Evolutionary conservation across 2,113 vertebrate genomes (phyloP).

Genomic region (Phaethon lepturus): DNA sequence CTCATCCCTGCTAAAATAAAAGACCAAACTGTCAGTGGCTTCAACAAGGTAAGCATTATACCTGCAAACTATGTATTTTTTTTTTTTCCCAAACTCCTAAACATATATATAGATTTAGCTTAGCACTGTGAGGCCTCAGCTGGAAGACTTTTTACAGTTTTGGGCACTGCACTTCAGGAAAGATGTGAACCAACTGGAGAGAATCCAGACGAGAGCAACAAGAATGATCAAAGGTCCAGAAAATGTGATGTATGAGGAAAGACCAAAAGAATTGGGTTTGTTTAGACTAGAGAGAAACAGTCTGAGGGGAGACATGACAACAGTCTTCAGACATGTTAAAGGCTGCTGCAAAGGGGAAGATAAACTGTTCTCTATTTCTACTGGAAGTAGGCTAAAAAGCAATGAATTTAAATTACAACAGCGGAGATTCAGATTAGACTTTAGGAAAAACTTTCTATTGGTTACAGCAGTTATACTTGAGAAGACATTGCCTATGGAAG

Average conservation of each 20-base stretch:
- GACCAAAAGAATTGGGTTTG: conserved; percentile 63
- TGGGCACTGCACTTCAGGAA: conserved; percentile 26
- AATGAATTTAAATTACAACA: neutral
- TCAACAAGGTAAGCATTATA: neutral
- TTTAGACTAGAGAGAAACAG: conserved; percentile 63
- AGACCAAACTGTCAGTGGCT: neutral
- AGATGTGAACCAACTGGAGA: conserved; percentile 60
- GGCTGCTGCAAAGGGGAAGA: conserved; percentile 1
- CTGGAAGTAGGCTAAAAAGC: conserved; percentile 8
- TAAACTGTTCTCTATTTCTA: conserved; percentile 41
- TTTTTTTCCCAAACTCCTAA: neutral
- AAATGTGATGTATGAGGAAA: conserved; percentile 66
- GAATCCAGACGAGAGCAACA: conserved; percentile 41
- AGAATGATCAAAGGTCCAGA: conserved; percentile 65
- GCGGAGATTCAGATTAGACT: neutral
- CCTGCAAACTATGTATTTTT: neutral
- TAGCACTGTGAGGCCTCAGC: conserved; percentile 29
- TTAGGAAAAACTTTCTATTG: neutral
- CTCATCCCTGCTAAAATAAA: neutral
- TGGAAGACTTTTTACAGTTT: conserved; percentile 53
- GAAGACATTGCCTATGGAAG: neutral
- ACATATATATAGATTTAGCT: neutral
- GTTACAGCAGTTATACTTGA: conserved; percentile 53
- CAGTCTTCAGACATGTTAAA: conserved; percentile 51
- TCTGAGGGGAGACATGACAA: conserved; percentile 62